Conservation (phyloP, 1,140 invertebrate species). For the Tenebrio molitor region DNA sequence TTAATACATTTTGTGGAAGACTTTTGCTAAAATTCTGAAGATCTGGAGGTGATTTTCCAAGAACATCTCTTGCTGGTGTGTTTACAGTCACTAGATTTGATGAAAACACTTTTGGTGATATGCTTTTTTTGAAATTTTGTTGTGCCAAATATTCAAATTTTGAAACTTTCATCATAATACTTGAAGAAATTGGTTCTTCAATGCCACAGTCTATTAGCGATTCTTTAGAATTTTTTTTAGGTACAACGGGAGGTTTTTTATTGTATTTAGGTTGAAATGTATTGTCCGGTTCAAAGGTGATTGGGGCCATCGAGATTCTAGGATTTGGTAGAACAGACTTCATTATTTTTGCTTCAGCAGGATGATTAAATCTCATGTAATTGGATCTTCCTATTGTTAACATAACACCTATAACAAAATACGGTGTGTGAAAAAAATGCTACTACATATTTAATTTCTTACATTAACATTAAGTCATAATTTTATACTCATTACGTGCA, state of each 20-base stretch:
- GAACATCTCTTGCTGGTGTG: constrained; percentile 83
- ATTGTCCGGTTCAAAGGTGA: constrained; percentile 69
- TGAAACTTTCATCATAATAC: constrained; percentile 73
- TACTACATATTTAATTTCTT: background rate
- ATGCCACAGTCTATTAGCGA: constrained; percentile 70
- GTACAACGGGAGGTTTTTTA: constrained; percentile 70
- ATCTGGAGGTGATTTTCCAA: constrained; percentile 73
- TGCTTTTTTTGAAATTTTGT: constrained; percentile 67
- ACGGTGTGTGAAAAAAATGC: background rate
- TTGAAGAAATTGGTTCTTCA: constrained; percentile 66
- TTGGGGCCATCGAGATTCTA: constrained; percentile 83
- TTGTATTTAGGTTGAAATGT: constrained; percentile 60
- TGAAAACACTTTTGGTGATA: constrained; percentile 84
- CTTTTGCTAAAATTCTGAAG: constrained; percentile 65
- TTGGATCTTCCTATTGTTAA: constrained; percentile 89
- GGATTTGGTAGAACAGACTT: constrained; percentile 82
- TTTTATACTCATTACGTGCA: no score
- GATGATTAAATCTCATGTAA: constrained; percentile 92
- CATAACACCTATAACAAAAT: constrained; percentile 79
- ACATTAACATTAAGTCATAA: no score
- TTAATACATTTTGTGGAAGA: constrained; percentile 63
- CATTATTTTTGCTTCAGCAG: constrained; percentile 87
- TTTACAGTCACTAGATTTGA: constrained; percentile 82
- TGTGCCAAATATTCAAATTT: constrained; percentile 73
- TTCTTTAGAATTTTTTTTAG: constrained; percentile 64